Evolutionary conservation across 2,113 vertebrate species (phyloP), one percentile per base, ranked within the genome.

Genomic region (Periophthalmodon schlosseri): DNA sequence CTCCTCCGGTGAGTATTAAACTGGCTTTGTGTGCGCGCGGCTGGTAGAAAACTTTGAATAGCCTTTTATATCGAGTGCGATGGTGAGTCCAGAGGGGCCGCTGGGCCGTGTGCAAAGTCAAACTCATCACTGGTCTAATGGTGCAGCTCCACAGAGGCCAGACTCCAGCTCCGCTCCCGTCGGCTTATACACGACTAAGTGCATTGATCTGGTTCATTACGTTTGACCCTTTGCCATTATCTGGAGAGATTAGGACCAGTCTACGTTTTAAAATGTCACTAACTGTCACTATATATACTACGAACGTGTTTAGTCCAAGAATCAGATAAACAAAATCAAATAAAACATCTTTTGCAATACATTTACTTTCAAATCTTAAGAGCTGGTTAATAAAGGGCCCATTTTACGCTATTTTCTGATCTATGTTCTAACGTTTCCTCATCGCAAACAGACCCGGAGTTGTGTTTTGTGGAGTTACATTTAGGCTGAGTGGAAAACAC

Each of bases 201-300:
- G 81, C 84, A 87, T 85, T 80, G 79, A 87, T 88, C 79, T 60
- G 79, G 39, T 68, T 89, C 79, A 84, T 90, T 89, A 86, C 68
- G 83, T 79, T 28, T 57, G 74, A 85, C 81, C 78, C 76, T 75
- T 79, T 78, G 86, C 72, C 72, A 84, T 87, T 82, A 81, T 73
- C 70, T 2, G 34, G 61, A 44, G 63, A 74, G 70, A 84, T 79
- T 79, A 78, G 74, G 77, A 70, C 70, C 69, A 73, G 23, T 47
- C 33, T 60, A 6, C 3, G 57, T 47, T 75, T 72, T 67, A 68
- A 52, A 73, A 75, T 64, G 54, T 21, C 8, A 0, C 56, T 15
- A 47, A 44, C 4, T 60, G 28, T 2, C 5, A 14, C 12, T n/a
- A n/a, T n/a, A n/a, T n/a, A n/a, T n/a, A n/a, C n/a, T n/a, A n/a